A percentile compares a stretch with the other conserved stretches of the same genome.
Conservation (phyloP, 2,797 vertebrate species). For the Aotus griseimembra region DNA sequence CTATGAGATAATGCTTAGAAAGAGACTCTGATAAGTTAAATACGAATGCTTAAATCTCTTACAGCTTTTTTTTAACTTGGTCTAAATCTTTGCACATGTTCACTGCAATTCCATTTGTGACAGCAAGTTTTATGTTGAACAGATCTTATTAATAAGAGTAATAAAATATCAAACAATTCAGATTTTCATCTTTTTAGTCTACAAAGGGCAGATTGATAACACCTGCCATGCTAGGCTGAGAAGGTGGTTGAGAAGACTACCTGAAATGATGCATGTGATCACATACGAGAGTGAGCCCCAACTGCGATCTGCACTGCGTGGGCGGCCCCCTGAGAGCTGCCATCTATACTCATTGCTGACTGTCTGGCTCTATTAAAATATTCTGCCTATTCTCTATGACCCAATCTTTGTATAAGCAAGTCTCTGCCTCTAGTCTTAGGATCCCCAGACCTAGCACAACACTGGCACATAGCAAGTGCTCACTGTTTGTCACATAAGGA, state of each 20-base stretch:
- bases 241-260: background rate
- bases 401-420: background rate
- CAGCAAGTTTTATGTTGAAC: background rate
- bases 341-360: background rate
- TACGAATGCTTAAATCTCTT: background rate
- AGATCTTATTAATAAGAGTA: background rate
- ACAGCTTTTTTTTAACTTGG: background rate
- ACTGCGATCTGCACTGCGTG: background rate
- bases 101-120: background rate
- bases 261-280: background rate
- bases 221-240: background rate
- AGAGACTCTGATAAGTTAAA: background rate
- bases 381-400: background rate
- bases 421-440: background rate
- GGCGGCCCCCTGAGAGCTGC: fast-evolving
- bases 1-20: background rate
- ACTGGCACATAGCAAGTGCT: background rate
- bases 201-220: background rate
- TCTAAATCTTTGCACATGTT: background rate
- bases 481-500: background rate
- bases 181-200: background rate
- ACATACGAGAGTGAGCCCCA: background rate
- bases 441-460: background rate
- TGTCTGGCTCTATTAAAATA: background rate
- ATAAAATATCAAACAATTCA: background rate